Base-by-base conservation (phyloP, 2,888 invertebrate genomes). In the Autographa pulchrina region DNA sequence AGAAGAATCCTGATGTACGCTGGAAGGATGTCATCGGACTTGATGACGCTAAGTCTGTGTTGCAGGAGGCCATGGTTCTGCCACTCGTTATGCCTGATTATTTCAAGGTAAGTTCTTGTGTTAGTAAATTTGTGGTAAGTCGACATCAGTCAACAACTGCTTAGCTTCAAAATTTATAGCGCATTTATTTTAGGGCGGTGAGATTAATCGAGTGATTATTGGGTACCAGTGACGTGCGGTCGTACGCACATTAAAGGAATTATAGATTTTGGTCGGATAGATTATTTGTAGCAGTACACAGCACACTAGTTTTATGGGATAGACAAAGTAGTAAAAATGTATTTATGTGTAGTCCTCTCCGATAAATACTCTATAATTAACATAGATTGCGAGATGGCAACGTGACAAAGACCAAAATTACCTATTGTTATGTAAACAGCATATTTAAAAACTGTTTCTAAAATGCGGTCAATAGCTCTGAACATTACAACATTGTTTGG, bases 31-130 rank as follows among this genome's bases (percentile, higher is more conserved):
- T 98, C 16, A 97, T 98, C 2, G 98, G 97, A 0, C 93, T 98
- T 63, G 96, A 97, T 70, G 97, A 97, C 83, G 98, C 98, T 0
- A 98, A 98, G 87, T 96, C 97, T 35, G 97, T 98, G 72, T 91
- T 97, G 54, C 98, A 98, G 89, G 98, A 99, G 91, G 98, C 98
- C 2, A 98, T 98, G 81, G 98, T 99, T 0, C 92, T 99, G 77
- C 98, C 99, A 0, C 96, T 98, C 41, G 97, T 98, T 72, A 98
- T 98, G 96, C 98, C 98, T 0, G 98, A 98, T 87, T 98, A 98
- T 92, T 99, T 99, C 90, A 98, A 97, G 95, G 98, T 96, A 85
- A 75, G 72, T 25, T 31, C 38, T 38, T 38, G 11, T 38, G 11
- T 11, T 38, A 0, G 38, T 11, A 38, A 38, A 38, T 38, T 38